Evolutionary conservation across 35 echinoderm and acorn worm genomes (phyloP), one percentile per base, ranked within the genome.

Genomic region (Amphiura filiformis): DNA sequence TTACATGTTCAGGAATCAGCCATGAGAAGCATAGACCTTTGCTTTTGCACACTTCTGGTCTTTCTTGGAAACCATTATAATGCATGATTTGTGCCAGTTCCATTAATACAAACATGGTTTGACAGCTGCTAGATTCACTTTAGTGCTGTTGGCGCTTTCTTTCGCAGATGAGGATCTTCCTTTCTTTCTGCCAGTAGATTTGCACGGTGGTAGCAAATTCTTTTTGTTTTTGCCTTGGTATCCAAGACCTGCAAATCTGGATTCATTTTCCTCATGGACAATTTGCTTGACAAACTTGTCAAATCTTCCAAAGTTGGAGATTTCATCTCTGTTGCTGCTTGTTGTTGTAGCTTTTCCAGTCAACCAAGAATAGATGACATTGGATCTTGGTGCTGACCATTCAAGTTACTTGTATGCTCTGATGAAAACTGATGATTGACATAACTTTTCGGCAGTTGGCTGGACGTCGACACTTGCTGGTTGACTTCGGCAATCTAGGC

Each of bases 21-120:
- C 81, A 83, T 39, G 20, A 13, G 31, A 44, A 83, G 31, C 81
- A 83, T n/a, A 83, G 32, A 11, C 81, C 81, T 28, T 41, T 83
- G 9, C 17, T 83, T 23, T 1, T 42, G 41, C 37, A 40, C 1
- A 80, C 12, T 32, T 80, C 78, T 15, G 17, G 4, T 36, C 35
- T 80, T 36, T 36, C 78, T 80, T 80, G 13, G 31, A 18, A 22
- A 3, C n/a, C 34, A n/a, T 3, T 37, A 7, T 36, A 80, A 35
- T 4, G 17, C 17, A 39, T 80, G 78, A 36, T 36, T 13, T 13
- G 34, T 36, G 2, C 78, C 78, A 31, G n/a, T 23, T 15, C 78
- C 78, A 36, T 32, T n/a, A 80, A 39, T 80, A 17, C 26, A 80
- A 31, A 80, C 78, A 80, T 13, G 78, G 78, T 80, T 47, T 47